Evolutionary conservation across 2,113 vertebrate genomes (phyloP), one percentile per base, ranked within the genome.

Genomic region (Ancistrus triradiatus): DNA sequence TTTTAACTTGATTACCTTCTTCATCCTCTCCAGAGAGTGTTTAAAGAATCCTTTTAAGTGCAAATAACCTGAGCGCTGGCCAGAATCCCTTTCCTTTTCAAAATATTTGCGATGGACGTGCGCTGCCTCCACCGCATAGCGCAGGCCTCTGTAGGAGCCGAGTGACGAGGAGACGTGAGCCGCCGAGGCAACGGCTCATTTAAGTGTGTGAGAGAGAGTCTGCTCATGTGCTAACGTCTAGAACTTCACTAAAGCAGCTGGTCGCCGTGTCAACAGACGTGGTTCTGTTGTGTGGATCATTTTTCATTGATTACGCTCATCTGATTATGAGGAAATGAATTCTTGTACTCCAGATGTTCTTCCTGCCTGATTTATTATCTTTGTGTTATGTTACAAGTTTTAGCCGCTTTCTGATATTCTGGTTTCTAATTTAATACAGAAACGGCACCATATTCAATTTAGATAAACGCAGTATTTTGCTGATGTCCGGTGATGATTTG

Each of bases 51-150:
- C 57, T 74, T 78, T 83, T 66, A 83, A 82, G 74, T 78, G 83
- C 71, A 83, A 85, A 87, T 83, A 83, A 84, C 84, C 82, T 31
- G 79, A 83, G 79, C 77, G 73, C 75, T 78, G 77, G 81, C 86
- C 84, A 87, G 79, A 85, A 80, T 77, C 81, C 78, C 65, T 84
- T 87, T 87, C 85, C 82, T 78, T 82, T 84, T 79, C 72, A 80
- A 87, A 86, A 87, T 87, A 86, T 88, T 88, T 87, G 81, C 76
- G 85, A 85, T 87, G 85, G 85, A 86, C 60, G 52, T 68, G 57
- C 55, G 78, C 82, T 79, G 75, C 74, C 69, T 76, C 76, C 81
- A 78, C 79, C 78, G 77, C 76, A 83, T 80, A 87, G 85, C 84
- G 80, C 80, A 83, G 77, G 80, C 81, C 81, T 81, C 84, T 83